Evolutionary conservation across 2,113 vertebrate species (phyloP).

Genomic region (Corynorhinus townsendii): DNA sequence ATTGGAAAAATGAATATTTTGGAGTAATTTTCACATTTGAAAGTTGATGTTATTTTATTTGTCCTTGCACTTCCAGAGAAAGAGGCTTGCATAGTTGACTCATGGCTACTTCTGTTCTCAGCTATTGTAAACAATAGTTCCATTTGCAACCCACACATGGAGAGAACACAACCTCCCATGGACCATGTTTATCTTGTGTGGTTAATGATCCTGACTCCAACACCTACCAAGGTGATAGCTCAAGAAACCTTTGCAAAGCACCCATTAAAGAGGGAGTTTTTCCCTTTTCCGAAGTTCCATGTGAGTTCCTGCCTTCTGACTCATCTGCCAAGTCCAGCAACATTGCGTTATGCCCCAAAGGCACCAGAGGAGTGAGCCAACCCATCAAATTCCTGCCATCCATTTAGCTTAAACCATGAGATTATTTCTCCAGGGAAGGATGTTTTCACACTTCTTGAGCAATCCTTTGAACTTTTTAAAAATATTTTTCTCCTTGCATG

Average conservation of each 20-base stretch:
- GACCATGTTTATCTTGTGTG: conserved; percentile 24
- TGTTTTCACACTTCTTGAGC: conserved; percentile 5
- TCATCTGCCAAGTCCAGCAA: not conserved
- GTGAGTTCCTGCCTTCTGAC: conserved; percentile 28
- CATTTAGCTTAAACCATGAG: conserved; percentile 23
- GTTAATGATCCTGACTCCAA: conserved; percentile 34
- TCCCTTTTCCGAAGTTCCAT: not conserved
- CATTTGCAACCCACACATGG: not conserved
- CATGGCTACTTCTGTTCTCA: not conserved
- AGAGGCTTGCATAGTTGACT: not conserved
- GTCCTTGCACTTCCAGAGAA: not conserved
- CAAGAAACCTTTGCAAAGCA: conserved; percentile 33
- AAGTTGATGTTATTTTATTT: not conserved
- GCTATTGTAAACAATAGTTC: conserved; percentile 10
- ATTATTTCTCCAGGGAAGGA: conserved; percentile 43
- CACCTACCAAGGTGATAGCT: conserved; percentile 23
- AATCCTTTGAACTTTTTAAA: not conserved
- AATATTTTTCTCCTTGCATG: conserved; percentile 12
- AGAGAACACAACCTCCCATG: not conserved
- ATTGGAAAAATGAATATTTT: not conserved
- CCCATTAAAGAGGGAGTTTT: not conserved
- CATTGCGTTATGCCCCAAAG: not conserved
- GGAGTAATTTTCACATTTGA: not conserved
- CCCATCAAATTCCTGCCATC: not conserved
- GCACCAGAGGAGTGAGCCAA: not conserved